phyloP scores from a whole-genome alignment of 2,113 vertebrate species.

The Zosterops borbonicus region DNA sequence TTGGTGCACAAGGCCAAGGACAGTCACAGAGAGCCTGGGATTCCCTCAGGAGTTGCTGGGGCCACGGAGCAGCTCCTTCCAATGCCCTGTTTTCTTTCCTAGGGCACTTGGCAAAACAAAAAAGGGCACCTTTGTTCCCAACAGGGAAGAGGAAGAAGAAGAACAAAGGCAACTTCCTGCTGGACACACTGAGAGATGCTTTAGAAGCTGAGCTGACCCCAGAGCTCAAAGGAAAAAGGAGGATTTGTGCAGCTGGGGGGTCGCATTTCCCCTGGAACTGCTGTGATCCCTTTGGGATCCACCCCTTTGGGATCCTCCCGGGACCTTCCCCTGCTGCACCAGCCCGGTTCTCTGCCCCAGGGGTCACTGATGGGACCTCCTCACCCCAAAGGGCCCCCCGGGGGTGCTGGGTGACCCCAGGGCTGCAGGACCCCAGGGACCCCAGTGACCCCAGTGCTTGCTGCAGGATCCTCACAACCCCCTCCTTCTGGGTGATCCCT shows the following conservation, averaged over 20 bases:
- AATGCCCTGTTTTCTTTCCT: neutral
- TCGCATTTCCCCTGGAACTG: neutral
- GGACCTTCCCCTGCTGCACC: neutral
- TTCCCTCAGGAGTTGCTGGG: neutral
- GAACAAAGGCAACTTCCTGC: constrained; percentile 21
- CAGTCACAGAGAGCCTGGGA: neutral
- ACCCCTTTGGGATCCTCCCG: neutral
- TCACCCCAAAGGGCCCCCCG: accelerated
- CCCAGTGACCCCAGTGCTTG: no score
- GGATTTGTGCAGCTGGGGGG: neutral
- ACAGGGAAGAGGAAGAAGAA: constrained; percentile 27
- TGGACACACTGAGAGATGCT: neutral
- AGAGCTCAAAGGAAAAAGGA: neutral
- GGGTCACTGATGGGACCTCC: accelerated
- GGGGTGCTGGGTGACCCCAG: accelerated
- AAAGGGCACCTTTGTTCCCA: neutral
- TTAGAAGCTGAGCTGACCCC: neutral
- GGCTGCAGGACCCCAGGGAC: no score
- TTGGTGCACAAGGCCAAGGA: neutral
- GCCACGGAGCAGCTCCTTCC: neutral
- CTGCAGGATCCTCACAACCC: no score
- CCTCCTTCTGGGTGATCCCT: neutral
- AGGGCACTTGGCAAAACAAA: neutral
- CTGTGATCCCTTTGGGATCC: neutral
- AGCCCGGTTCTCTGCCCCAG: neutral